Evolutionary conservation across 2,888 invertebrate species (phyloP).

Genomic region (Rutpela maculata): DNA sequence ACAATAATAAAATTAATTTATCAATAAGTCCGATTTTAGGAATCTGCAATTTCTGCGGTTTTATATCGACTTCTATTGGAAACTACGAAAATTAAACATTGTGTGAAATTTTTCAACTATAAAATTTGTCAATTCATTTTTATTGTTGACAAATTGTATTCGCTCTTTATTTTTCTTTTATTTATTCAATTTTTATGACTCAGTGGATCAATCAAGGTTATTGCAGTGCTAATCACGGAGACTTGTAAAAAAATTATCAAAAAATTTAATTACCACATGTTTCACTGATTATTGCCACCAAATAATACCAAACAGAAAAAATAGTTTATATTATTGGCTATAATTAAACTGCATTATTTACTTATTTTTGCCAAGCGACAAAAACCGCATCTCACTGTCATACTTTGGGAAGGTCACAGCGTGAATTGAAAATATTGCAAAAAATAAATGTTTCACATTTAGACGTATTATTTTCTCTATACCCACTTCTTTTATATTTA

Average conservation of each 20-base stretch:
- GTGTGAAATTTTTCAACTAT: slow-evolving; percentile 30
- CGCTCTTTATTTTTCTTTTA: slow-evolving; percentile 10
- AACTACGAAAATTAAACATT: slow-evolving; percentile 27
- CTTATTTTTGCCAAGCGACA: slow-evolving; percentile 6
- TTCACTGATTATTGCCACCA: slow-evolving; percentile 29
- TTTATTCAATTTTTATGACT: slow-evolving; percentile 21
- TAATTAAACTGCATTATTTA: slow-evolving; percentile 29
- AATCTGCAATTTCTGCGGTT: not conserved
- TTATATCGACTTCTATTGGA: not conserved
- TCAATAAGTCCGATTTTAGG: slow-evolving; percentile 8
- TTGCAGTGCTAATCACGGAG: slow-evolving; percentile 4
- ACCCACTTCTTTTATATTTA: too few relatives aligned
- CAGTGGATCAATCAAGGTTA: slow-evolving; percentile 26
- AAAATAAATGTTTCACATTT: not conserved
- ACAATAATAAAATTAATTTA: slow-evolving; percentile 14
- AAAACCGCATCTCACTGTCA: slow-evolving; percentile 11
- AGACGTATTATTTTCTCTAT: too few relatives aligned
- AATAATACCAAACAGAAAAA: slow-evolving; percentile 13
- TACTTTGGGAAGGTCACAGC: slow-evolving; percentile 21
- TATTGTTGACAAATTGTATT: slow-evolving; percentile 29
- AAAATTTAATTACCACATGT: slow-evolving; percentile 34
- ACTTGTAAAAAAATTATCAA: slow-evolving; percentile 7
- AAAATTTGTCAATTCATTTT: slow-evolving; percentile 19
- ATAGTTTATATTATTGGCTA: slow-evolving; percentile 20
- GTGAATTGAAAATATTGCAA: not conserved